These are phyloP conservation scores for Lepidurus apus DNA, from an alignment of 1,140 invertebrate species.

Conservation along the genomic window DNA sequence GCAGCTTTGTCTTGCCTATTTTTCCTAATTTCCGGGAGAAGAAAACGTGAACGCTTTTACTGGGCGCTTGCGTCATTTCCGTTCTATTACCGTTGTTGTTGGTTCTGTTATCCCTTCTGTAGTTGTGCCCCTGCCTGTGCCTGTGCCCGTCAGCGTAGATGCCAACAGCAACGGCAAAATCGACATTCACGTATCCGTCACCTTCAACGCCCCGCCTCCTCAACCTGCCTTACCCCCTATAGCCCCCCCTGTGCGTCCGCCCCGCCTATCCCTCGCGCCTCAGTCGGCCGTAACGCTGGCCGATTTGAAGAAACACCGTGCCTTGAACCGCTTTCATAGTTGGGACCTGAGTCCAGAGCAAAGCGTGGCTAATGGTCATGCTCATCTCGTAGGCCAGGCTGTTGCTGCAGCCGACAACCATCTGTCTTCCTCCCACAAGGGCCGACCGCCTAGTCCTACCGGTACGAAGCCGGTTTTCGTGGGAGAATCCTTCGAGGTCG, in stretches of 20 bases:
- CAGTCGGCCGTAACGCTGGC: slow-evolving; percentile 57
- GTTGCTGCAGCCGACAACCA: neutral
- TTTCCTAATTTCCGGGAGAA: too few species aligned
- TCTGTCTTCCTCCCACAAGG: neutral
- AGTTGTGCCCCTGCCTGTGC: slow-evolving; percentile 12
- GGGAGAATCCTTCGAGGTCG: slow-evolving; percentile 15
- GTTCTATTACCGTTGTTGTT: slow-evolving; percentile 10
- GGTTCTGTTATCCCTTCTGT: slow-evolving; percentile 14
- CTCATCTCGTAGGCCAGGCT: neutral
- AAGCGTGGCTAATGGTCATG: slow-evolving; percentile 13
- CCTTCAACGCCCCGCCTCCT: slow-evolving; percentile 47
- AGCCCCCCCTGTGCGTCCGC: slow-evolving; percentile 27
- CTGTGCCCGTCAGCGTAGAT: slow-evolving; percentile 7
- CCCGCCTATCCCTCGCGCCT: slow-evolving; percentile 35
- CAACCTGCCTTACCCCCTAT: slow-evolving; percentile 34
- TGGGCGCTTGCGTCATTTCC: neutral
- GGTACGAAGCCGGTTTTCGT: neutral
- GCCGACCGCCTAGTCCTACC: neutral
- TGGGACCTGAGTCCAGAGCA: slow-evolving; percentile 12
- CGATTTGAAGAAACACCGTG: slow-evolving; percentile 82
- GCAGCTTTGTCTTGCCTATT: neutral
- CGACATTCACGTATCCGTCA: slow-evolving; percentile 75
- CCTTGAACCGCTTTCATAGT: slow-evolving; percentile 57
- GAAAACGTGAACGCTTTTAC: neutral
- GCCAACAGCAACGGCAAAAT: slow-evolving; percentile 69